A percentile compares a stretch with the other conserved stretches of the same genome.
Evolutionary conservation across 2,888 invertebrate species (phyloP).

Genomic region (Eupithecia insigniata): DNA sequence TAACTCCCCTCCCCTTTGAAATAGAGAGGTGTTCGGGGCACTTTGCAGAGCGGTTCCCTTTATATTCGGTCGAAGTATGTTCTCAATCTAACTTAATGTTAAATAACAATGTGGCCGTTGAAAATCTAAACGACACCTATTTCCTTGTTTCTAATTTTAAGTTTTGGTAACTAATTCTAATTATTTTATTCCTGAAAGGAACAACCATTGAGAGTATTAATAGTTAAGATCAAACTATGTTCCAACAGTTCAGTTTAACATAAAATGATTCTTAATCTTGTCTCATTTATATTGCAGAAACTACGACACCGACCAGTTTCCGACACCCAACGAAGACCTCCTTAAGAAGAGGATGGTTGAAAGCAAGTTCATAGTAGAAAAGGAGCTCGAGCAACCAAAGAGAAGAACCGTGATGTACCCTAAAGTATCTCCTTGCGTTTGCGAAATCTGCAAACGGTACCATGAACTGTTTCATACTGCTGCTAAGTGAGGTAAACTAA

Average conservation of each 20-base stretch:
- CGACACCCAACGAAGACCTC: slow-evolving; percentile 46
- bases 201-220: no score
- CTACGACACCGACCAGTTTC: slow-evolving; percentile 40
- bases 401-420: slow-evolving; percentile 36
- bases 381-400: slow-evolving; percentile 28
- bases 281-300: not conserved
- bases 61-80: no score
- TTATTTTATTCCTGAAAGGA: no score
- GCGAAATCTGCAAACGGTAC: slow-evolving; percentile 74
- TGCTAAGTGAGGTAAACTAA: not conserved
- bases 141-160: no score
- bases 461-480: slow-evolving; percentile 70
- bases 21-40: no score
- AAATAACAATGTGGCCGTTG: no score
- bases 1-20: no score
- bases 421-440: slow-evolving; percentile 62
- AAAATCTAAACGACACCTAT: no score
- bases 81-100: no score
- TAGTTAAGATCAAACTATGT: no score
- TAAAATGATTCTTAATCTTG: not conserved
- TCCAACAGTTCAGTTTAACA: not conserved
- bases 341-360: slow-evolving; percentile 62
- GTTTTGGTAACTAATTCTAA: no score
- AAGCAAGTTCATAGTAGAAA: slow-evolving; percentile 65
- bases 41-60: no score